These are phyloP conservation scores for Sinosuthora webbiana DNA, from an alignment of 2,113 vertebrate species.

Conservation along the genomic window DNA sequence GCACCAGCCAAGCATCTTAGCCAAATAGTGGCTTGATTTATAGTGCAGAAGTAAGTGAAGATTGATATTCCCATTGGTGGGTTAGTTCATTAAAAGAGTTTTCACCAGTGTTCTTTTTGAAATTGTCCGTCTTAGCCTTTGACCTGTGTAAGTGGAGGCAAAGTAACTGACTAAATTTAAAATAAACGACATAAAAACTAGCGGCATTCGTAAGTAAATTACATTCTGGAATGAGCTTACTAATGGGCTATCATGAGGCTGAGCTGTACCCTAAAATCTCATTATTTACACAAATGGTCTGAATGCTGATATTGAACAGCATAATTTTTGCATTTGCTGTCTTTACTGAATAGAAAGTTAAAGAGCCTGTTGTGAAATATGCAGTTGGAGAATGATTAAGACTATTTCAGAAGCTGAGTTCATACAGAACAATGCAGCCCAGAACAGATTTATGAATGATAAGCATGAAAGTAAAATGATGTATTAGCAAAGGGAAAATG, in stretches of 20 bases:
- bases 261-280: not conserved
- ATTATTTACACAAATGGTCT: slow-evolving; percentile 16
- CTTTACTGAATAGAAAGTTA: not conserved
- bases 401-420: slow-evolving; percentile 32
- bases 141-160: not conserved
- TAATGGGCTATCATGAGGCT: not conserved
- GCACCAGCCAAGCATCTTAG: not conserved
- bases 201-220: not conserved
- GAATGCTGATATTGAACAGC: not conserved
- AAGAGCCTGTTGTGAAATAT: slow-evolving; percentile 40
- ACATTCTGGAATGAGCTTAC: slow-evolving; percentile 4
- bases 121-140: not conserved
- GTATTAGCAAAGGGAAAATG: not conserved
- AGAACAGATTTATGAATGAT: slow-evolving; percentile 34
- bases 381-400: slow-evolving; percentile 31
- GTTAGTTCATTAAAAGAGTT: not conserved
- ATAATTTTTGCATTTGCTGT: slow-evolving; percentile 14
- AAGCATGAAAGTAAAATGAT: slow-evolving; percentile 24
- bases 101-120: not conserved
- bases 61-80: not conserved
- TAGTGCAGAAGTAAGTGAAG: not conserved
- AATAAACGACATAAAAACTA: not conserved
- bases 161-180: not conserved
- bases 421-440: not conserved
- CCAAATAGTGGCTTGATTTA: not conserved